Evolutionary conservation across 2,113 vertebrate genomes (phyloP), one percentile per base, ranked within the genome.

Genomic region (Chamaetylas fuelleborni): DNA sequence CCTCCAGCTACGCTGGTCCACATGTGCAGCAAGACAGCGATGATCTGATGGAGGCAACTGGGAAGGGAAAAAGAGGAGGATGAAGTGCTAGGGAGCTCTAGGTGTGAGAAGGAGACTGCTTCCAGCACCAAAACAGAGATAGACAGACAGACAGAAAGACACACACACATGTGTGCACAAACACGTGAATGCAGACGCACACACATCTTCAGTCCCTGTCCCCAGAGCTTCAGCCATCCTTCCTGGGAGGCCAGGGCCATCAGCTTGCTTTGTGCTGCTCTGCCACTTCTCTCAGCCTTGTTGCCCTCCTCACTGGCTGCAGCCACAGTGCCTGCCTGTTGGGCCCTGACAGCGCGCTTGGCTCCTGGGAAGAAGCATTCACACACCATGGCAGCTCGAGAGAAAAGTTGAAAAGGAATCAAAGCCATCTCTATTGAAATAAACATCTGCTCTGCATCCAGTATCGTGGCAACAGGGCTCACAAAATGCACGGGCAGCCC

Each of bases 341-440:
- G 84, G 50, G 36, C 67, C 51, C 65, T 65, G 51, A 83, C 66
- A 71, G 67, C 1, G 0, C 8, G 0, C 72, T 74, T 92, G 82
- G 88, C 93, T 93, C 80, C 81, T 1, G 6, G 51, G 76, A 93
- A 93, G 94, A 66, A 84, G 81, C 24, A 93, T 95, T 97, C 90
- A 92, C 85, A 94, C 95, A 69, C 1, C 2, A 66, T 73, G 94
- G 90, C 93, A 95, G 93, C 77, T 94, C 1, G 1, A 73, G 72
- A 88, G 82, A 95, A 88, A 86, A 79, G 83, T 13, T 89, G 92
- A 96, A 92, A 92, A 93, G 91, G 83, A 95, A 73, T 92, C 91
- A 95, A 97, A 95, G 91, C 42, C 90, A 92, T 89, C 88, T 77
- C 95, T 95, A 69, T 94, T 95, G 94, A 95, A 97, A 93, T 92